Conservation (phyloP, 2,113 vertebrate genomes). For the Alosa alosa region DNA sequence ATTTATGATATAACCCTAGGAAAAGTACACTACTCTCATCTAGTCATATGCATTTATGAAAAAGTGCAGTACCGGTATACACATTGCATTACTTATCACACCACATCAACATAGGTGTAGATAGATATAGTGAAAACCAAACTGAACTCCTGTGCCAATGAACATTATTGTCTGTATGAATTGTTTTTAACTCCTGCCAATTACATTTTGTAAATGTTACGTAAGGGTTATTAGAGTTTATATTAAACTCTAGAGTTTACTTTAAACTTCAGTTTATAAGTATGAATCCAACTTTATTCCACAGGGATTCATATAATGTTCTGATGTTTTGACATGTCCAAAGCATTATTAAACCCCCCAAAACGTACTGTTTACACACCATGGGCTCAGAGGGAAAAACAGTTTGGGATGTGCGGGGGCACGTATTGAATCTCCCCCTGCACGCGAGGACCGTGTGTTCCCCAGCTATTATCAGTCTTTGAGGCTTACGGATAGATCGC, state of each 20-base stretch:
- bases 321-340: not conserved
- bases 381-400: not conserved
- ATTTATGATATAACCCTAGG: too few species aligned
- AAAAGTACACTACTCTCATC: not conserved
- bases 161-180: not conserved
- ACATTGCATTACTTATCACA: too few species aligned
- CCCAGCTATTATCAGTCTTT: not conserved
- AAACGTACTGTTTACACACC: slow-evolving; percentile 1
- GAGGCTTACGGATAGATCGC: not conserved
- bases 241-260: too few species aligned
- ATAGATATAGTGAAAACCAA: too few species aligned
- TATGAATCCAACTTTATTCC: not conserved
- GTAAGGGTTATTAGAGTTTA: too few species aligned
- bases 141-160: not conserved
- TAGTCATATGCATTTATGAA: too few species aligned
- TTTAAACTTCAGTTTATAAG: not conserved
- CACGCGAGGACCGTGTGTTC: not conserved
- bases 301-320: not conserved
- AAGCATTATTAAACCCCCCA: not conserved
- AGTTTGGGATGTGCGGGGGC: not conserved
- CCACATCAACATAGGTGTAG: too few species aligned
- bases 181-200: too few species aligned
- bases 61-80: too few species aligned
- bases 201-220: too few species aligned
- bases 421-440: not conserved